These are phyloP conservation scores for Pterocles burchelli DNA, from an alignment of 2,113 vertebrate genomes.

Conservation along the genomic window DNA sequence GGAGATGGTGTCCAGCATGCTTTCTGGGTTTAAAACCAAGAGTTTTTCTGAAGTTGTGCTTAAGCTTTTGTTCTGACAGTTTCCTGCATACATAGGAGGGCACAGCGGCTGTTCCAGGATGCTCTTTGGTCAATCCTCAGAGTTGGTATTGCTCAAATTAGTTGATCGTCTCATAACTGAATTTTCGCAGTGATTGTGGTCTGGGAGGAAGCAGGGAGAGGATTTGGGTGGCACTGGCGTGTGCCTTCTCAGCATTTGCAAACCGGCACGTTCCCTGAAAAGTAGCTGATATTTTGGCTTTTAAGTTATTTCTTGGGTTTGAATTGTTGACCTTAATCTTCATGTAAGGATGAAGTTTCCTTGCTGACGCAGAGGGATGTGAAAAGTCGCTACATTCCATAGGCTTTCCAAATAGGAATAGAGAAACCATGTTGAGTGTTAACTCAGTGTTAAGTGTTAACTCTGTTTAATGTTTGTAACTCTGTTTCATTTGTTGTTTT, in stretches of 20 bases:
- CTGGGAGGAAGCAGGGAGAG: background rate
- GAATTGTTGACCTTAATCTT: background rate
- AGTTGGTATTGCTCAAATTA: background rate
- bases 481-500: background rate
- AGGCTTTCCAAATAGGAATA: background rate
- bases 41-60: background rate
- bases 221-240: accelerated
- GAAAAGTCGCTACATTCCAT: background rate
- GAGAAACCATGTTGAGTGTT: background rate
- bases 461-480: constrained; percentile 5
- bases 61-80: background rate
- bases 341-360: background rate
- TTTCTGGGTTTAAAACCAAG: background rate
- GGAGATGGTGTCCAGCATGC: accelerated
- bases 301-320: background rate
- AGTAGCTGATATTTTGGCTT: background rate
- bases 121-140: background rate
- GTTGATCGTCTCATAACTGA: background rate
- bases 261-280: background rate
- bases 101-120: background rate
- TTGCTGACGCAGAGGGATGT: background rate
- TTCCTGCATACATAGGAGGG: background rate
- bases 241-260: background rate
- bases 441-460: background rate
- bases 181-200: background rate